Evolutionary conservation across 2,113 vertebrate species (phyloP).

Genomic region (Pontoporia blainvillei): DNA sequence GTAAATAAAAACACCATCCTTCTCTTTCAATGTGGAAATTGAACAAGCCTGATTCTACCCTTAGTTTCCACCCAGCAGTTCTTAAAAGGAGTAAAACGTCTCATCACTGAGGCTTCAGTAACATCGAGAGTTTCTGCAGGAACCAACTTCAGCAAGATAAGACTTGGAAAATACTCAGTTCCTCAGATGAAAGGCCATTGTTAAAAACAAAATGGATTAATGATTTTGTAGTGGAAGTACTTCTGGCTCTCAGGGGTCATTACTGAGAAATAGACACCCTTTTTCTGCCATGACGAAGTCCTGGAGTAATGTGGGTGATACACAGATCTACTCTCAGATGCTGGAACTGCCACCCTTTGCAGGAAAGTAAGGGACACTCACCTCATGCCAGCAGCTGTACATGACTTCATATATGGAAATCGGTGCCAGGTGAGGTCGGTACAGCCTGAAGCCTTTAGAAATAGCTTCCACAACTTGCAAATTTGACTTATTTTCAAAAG

Average conservation of each 20-base stretch:
- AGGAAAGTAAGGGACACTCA: constrained; percentile 53
- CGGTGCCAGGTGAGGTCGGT: constrained; percentile 85
- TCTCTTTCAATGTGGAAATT: background rate
- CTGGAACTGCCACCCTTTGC: background rate
- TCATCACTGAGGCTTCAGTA: background rate
- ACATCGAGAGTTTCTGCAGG: background rate
- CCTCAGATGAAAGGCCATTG: background rate
- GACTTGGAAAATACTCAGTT: background rate
- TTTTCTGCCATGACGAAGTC: background rate
- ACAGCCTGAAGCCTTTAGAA: constrained; percentile 86
- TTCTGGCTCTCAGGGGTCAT: background rate
- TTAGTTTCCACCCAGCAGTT: background rate
- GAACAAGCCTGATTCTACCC: background rate
- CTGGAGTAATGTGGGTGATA: background rate
- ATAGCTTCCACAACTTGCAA: constrained; percentile 86
- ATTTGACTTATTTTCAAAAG: constrained; percentile 88
- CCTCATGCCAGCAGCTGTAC: constrained; percentile 94
- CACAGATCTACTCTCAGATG: background rate
- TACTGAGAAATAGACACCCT: background rate
- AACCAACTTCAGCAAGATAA: background rate
- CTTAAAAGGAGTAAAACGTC: background rate
- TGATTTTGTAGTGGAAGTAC: background rate
- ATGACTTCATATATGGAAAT: constrained; percentile 84
- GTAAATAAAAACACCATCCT: background rate
- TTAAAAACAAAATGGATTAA: background rate